Conservation (phyloP, 1,140 invertebrate genomes). For the Drosophila nigromelanica region DNA sequence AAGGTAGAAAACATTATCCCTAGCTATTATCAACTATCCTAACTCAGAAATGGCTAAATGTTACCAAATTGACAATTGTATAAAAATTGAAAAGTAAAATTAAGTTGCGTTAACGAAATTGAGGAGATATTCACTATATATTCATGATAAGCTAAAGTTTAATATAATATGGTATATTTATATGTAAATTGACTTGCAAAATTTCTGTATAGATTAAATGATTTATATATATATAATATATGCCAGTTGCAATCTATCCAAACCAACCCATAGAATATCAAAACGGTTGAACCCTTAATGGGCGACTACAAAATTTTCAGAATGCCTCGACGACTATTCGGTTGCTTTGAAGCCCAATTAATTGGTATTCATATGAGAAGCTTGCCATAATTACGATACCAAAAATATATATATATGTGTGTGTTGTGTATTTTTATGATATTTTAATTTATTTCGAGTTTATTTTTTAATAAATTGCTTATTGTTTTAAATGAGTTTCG, state of each 20-base stretch:
- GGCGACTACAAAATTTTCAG: constrained; percentile 2
- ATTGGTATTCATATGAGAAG: constrained; percentile 39
- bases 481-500: constrained; percentile 78
- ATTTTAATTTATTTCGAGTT: constrained; percentile 70
- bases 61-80: too few relatives aligned
- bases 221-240: background rate
- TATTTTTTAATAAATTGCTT: constrained; percentile 74
- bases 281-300: constrained; percentile 10
- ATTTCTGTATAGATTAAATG: too few relatives aligned
- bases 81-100: too few relatives aligned
- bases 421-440: constrained; percentile 55
- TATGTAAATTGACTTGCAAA: too few relatives aligned
- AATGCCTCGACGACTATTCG: constrained; percentile 13
- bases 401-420: constrained; percentile 1
- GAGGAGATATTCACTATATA: background rate
- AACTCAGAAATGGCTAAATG: background rate
- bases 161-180: too few relatives aligned
- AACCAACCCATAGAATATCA: background rate
- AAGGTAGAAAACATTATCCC: too few relatives aligned
- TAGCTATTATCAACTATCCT: background rate
- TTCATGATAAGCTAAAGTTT: too few relatives aligned
- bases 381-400: constrained; percentile 38
- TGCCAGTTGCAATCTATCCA: too few relatives aligned
- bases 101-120: background rate
- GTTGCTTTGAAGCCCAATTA: constrained; percentile 31